Base-by-base conservation (phyloP, 2,113 vertebrate species). In the Peromyscus californicus region DNA sequence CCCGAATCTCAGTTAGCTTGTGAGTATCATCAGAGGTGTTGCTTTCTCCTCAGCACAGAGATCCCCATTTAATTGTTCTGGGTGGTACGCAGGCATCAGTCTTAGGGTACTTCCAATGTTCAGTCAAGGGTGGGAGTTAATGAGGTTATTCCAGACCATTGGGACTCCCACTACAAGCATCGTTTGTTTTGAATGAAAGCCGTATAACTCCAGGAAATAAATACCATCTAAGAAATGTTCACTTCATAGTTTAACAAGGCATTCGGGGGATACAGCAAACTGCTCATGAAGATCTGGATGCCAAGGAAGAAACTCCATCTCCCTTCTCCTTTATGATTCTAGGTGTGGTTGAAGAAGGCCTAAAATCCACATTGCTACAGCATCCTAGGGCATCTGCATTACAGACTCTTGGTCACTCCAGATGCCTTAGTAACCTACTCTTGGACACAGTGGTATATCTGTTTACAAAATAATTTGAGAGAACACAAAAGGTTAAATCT, bases 401-500 rank as follows among this genome's bases (percentile, higher is more conserved):
- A 65, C 83, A 89, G 97, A 96, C 21, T 59, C 65, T 51, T 39
- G 36, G 54, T 97, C 97, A 69, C 70, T 59, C 12, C 0, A 97
- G n/a, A 24, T 39, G 76, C 67, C 89, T 69, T 87, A 42, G 39
- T 75, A 15, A 86, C 4, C 33, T 57, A 65, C 26, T 92, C 39
- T 93, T 91, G 88, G 61, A 89, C 26, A 67, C 33, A 67, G 13
- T 24, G 21, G 94, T 21, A 0, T 54, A 91, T 91, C 83, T 85
- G 57, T 95, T 97, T 97, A 97, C 59, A 97, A 51, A 92, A 45
- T 19, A 96, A 39, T 5, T 92, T 61, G 95, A 93, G 24, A 67
- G 7, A 97, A 90, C 12, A 92, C 1, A 67, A 59, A 16, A 10
- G 0, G 24, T 91, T 85, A 94, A 91, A 17, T 78, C 93, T 80